These are phyloP conservation scores for Lepeophtheirus salmonis DNA, from an alignment of 1,140 invertebrate species.

Conservation along the genomic window DNA sequence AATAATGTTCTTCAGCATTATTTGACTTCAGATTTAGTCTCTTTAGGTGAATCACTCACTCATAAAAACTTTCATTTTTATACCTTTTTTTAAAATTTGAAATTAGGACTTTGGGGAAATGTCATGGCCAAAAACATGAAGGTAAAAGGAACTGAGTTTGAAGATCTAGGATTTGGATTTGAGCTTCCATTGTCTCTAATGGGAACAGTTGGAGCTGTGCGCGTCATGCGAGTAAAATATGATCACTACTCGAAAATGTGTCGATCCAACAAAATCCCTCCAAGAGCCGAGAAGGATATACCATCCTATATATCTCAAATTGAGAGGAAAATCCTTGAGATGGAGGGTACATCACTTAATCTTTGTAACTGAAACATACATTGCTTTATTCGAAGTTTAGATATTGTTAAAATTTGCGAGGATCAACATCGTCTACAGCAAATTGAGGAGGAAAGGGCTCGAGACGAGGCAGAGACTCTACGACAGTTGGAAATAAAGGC, in stretches of 20 bases:
- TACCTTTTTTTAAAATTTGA: too few relatives aligned
- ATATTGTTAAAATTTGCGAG: too few relatives aligned
- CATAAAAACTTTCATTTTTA: too few relatives aligned
- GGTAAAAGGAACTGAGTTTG: slow-evolving; percentile 16
- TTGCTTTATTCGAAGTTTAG: too few relatives aligned
- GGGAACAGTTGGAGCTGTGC: slow-evolving; percentile 5
- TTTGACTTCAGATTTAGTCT: slow-evolving; percentile 3
- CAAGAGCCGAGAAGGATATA: not conserved
- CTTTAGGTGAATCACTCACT: too few relatives aligned
- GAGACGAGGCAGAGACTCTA: not conserved
- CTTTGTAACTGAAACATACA: too few relatives aligned
- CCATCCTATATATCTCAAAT: not conserved
- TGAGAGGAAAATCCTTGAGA: not conserved
- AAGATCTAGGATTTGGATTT: slow-evolving; percentile 7
- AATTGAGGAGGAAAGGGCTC: not conserved
- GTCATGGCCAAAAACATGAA: slow-evolving; percentile 15
- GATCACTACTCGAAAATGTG: slow-evolving; percentile 15
- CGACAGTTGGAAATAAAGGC: too few relatives aligned
- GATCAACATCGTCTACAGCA: too few relatives aligned
- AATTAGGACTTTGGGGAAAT: slow-evolving; percentile 17
- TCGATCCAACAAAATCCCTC: slow-evolving; percentile 4
- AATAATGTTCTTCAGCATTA: slow-evolving; percentile 14
- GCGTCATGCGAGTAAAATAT: slow-evolving; percentile 14
- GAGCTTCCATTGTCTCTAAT: slow-evolving; percentile 11
- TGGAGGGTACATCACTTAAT: too few relatives aligned